Evolutionary conservation across 2,797 vertebrate genomes (phyloP).

Genomic region (Fringilla coelebs): DNA sequence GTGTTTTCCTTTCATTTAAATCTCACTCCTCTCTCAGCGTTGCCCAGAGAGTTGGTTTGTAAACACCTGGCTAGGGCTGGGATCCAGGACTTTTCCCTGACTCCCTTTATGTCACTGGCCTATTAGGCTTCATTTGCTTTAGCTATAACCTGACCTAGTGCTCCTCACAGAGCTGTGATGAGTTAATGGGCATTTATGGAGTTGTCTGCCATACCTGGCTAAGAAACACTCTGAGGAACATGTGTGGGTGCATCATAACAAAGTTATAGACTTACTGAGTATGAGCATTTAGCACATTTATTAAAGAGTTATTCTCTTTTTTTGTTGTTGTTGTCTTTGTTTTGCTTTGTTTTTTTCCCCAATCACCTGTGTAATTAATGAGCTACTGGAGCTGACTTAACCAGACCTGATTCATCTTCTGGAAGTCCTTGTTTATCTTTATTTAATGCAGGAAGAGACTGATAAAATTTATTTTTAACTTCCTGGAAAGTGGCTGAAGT

Average conservation of each 20-base stretch:
- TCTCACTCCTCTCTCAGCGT: not conserved
- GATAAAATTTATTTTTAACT: not conserved
- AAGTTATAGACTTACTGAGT: not conserved
- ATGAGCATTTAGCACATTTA: not conserved
- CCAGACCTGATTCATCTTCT: not conserved
- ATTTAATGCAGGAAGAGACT: fast-evolving
- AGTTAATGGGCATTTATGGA: not conserved
- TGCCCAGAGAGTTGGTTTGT: not conserved
- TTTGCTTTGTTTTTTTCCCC: fast-evolving
- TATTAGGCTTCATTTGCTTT: not conserved
- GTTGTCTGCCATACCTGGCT: fast-evolving
- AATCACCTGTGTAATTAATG: not conserved
- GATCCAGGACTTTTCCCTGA: not conserved
- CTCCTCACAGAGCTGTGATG: fast-evolving
- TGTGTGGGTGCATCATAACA: not conserved
- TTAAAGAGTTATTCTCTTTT: not conserved
- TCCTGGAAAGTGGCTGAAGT: not conserved
- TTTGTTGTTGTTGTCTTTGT: too few relatives aligned
- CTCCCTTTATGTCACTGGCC: not conserved
- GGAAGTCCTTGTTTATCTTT: not conserved
- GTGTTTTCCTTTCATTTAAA: not conserved
- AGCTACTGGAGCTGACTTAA: not conserved
- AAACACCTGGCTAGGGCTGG: not conserved
- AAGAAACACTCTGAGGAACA: not conserved
- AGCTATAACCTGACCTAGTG: not conserved